Evolutionary conservation across 92 coral and sea anemone genomes (phyloP).

Genomic region (Palythoa grandiflora): DNA sequence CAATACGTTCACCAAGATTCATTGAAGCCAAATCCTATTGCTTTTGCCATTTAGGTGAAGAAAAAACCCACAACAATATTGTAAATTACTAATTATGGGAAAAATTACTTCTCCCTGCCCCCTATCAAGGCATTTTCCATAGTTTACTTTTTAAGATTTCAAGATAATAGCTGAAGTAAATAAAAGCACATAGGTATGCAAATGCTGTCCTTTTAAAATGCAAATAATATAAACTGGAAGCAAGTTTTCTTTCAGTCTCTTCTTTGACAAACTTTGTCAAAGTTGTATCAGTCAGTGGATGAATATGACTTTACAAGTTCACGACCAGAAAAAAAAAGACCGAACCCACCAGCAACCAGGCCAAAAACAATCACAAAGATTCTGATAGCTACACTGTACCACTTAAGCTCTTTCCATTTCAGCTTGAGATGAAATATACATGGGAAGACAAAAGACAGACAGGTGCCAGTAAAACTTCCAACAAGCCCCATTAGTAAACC

Average conservation of each 20-base stretch:
- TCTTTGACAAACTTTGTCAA: neutral
- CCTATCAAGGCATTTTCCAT: neutral
- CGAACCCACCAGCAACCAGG: conserved; percentile 85
- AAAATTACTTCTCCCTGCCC: neutral
- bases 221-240: neutral
- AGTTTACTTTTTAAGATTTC: neutral
- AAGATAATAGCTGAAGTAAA: neutral
- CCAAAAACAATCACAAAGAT: conserved; percentile 79
- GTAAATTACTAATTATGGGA: neutral
- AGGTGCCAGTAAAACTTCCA: conserved; percentile 93
- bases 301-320: conserved; percentile 80
- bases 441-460: conserved; percentile 89
- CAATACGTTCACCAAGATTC: neutral
- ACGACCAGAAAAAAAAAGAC: conserved; percentile 83
- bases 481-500: conserved; percentile 90
- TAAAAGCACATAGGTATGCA: neutral
- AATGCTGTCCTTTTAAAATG: neutral
- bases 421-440: conserved; percentile 87
- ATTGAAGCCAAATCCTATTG: neutral
- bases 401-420: conserved; percentile 75
- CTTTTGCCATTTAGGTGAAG: neutral
- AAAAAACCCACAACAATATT: neutral
- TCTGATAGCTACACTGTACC: conserved; percentile 77
- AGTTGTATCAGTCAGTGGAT: neutral
- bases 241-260: neutral